Conservation (phyloP, 2,888 invertebrate species). For the Selenia dentaria region DNA sequence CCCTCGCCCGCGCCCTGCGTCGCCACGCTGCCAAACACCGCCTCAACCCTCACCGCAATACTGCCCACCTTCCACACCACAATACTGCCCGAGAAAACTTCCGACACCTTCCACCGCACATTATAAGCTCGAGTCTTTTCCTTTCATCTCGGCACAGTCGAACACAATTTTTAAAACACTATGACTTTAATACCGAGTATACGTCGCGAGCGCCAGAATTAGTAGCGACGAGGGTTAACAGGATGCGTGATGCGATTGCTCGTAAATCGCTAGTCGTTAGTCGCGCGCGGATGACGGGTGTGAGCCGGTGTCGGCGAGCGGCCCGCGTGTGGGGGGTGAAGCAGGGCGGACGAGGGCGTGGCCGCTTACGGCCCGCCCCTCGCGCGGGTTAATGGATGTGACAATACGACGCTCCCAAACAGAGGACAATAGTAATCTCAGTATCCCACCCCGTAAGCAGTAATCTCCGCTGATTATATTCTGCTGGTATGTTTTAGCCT, state of each 20-base stretch:
- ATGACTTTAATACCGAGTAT: background rate
- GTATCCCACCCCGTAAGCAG: conserved; percentile 65
- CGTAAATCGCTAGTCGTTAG: conserved; percentile 74
- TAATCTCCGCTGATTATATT: conserved; percentile 50
- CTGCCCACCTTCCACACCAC: conserved; percentile 18
- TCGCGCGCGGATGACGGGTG: conserved; percentile 37
- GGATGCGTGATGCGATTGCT: conserved; percentile 75
- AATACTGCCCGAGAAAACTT: conserved; percentile 2
- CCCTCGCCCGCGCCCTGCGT: conserved; percentile 55
- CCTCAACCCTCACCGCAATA: conserved; percentile 31
- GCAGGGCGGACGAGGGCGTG: conserved; percentile 54
- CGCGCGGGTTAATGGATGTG: conserved; percentile 76
- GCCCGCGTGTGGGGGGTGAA: conserved; percentile 50
- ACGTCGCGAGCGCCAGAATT: too few relatives aligned
- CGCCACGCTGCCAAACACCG: conserved; percentile 54
- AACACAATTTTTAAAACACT: conserved; percentile 12
- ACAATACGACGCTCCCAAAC: conserved; percentile 78
- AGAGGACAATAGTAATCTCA: conserved; percentile 74
- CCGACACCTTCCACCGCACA: conserved; percentile 32
- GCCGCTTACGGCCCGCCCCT: conserved; percentile 57
- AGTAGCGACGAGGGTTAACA: too few relatives aligned
- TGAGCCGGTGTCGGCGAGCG: conserved; percentile 22
- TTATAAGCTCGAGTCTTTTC: conserved; percentile 37
- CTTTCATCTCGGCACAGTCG: conserved; percentile 31
- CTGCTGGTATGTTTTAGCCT: conserved; percentile 32